Evolutionary conservation across 2,888 invertebrate genomes (phyloP), one percentile per base, ranked within the genome.

Genomic region (Synanthedon formicaeformis): DNA sequence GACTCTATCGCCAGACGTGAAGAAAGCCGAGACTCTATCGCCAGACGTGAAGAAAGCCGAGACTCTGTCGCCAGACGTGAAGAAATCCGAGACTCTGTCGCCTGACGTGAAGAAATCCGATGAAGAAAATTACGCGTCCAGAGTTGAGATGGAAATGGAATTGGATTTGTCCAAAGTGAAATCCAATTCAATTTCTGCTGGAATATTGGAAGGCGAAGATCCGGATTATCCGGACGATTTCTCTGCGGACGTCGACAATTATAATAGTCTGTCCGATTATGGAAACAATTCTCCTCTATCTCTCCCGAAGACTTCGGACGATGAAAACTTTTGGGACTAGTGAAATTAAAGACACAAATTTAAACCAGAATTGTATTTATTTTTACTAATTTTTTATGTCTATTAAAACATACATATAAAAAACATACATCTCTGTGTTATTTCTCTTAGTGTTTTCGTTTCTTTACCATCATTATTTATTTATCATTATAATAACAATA

Each of bases 301-400:
- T 0, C 45, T 75, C 13, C 62, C 68, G 0, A 82, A 77, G 53
- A 69, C 70, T 0, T 75, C 76, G 0, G 80, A 81, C 14, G 76
- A 81, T 40, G 82, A 81, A 12, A 71, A 74, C 58, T 79, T 79
- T 66, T 85, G 86, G 85, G 76, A 78, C n/a, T 60, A 61, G 5
- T 76, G 68, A 74, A 60, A 59, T 45, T 56, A 69, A 71, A 60
- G 40, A 71, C 75, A 73, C 64, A 68, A 60, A 60, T 50, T 56
- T 51, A 55, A 79, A 76, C 73, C 73, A 18, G 56, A 73, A 69
- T 77, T 73, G 78, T 81, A 74, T 78, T 82, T 81, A 81, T 82
- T 79, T 80, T 73, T 61, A 65, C 60, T 73, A 70, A 71, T 65
- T 61, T 72, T 70, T 16, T 68, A 69, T 64, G 66, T 72, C 71